Evolutionary conservation across 2,888 invertebrate species (phyloP).

Genomic region (Drosophila antonietae): DNA sequence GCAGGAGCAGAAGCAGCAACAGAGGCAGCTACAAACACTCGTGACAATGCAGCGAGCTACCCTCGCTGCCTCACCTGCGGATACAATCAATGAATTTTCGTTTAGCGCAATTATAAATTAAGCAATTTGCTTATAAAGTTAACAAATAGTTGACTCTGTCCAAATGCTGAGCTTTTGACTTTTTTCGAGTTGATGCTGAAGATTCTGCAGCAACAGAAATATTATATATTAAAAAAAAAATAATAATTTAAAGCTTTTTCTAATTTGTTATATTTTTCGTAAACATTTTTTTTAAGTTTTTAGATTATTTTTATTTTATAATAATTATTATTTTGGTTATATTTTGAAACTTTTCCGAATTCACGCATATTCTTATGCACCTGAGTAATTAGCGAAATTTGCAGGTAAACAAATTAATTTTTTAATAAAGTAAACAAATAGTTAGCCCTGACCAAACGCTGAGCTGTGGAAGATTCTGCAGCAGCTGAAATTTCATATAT

Average conservation of each 20-base stretch:
- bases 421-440: no score
- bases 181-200: not conserved
- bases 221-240: not conserved
- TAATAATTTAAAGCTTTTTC: not conserved
- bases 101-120: constrained; percentile 63
- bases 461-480: no score
- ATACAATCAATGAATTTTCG: constrained; percentile 50
- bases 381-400: no score
- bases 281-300: no score
- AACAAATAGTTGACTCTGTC: constrained; percentile 31
- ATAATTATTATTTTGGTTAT: not conserved
- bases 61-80: constrained; percentile 21
- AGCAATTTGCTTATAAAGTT: constrained; percentile 39
- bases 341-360: not conserved
- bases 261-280: not conserved
- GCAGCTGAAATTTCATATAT: no score
- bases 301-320: not conserved
- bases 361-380: not conserved
- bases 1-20: not conserved
- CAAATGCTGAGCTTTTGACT: not conserved
- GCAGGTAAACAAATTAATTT: no score
- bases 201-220: not conserved
- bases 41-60: constrained; percentile 48
- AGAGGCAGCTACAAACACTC: constrained; percentile 27
- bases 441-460: not conserved